These are phyloP conservation scores for Phanerotoma sp. DNA, from an alignment of 2,888 invertebrate genomes.

Conservation along the genomic window DNA sequence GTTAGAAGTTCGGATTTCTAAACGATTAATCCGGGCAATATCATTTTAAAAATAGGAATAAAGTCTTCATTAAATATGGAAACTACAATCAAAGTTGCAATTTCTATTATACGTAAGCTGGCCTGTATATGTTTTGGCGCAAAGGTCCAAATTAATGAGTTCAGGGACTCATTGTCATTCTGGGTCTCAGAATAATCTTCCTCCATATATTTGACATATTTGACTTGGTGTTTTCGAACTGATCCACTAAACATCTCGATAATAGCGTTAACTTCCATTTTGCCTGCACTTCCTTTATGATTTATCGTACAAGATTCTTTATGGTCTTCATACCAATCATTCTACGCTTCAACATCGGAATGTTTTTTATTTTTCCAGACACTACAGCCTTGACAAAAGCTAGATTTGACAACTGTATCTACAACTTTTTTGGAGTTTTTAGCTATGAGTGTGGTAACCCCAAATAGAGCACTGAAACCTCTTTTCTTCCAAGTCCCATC, in stretches of 20 bases:
- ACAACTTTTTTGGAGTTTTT: slow-evolving; percentile 20
- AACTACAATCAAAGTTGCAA: slow-evolving; percentile 26
- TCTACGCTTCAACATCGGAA: slow-evolving; percentile 9
- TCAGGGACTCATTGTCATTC: slow-evolving; percentile 13
- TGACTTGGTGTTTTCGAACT: too few species aligned
- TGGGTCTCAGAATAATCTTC: too few species aligned
- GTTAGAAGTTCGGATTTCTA: not conserved
- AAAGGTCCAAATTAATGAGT: too few species aligned
- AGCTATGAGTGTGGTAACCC: slow-evolving; percentile 13
- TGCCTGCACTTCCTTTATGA: slow-evolving; percentile 18
- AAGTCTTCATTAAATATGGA: slow-evolving; percentile 34
- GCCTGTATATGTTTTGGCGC: slow-evolving; percentile 31
- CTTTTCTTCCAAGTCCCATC: too few species aligned
- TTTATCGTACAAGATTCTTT: slow-evolving; percentile 17
- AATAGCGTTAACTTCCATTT: too few species aligned
- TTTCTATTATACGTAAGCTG: slow-evolving; percentile 31
- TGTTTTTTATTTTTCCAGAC: slow-evolving; percentile 23
- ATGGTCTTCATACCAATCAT: slow-evolving; percentile 23
- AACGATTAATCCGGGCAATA: slow-evolving; percentile 4
- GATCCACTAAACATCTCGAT: slow-evolving; percentile 22
- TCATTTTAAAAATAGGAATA: slow-evolving; percentile 28
- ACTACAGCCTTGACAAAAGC: slow-evolving; percentile 28
- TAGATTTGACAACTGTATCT: slow-evolving; percentile 23
- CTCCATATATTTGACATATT: too few species aligned
- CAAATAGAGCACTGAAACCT: slow-evolving; percentile 20